Percentiles rank a stretch among this genome's conserved stretches.
phyloP scores from a whole-genome alignment of 2,113 vertebrate genomes.

The Baryphthengus martii region DNA sequence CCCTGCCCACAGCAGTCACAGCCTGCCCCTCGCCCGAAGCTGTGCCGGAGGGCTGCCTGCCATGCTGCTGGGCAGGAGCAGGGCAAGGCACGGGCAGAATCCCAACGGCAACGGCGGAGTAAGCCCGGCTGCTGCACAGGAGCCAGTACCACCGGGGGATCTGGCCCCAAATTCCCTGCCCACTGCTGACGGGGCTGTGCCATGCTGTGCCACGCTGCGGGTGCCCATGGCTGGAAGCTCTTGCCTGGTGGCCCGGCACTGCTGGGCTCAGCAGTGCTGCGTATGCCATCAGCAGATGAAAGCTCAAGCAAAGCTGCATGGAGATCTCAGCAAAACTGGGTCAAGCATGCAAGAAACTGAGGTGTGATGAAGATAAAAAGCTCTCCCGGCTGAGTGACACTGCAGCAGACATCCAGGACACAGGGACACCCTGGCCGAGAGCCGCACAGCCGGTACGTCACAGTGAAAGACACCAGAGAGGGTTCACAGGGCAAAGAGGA shows the following conservation, averaged over 20 bases:
- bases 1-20: no score
- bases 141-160: background rate
- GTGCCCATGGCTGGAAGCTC: background rate
- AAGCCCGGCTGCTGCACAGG: fast-evolving
- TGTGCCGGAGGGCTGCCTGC: background rate
- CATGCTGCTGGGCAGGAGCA: background rate
- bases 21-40: background rate
- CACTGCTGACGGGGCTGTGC: background rate
- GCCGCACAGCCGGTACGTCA: background rate
- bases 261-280: background rate
- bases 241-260: background rate
- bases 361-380: background rate
- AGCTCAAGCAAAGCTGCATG: background rate
- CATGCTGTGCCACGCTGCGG: fast-evolving
- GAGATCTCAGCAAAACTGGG: background rate
- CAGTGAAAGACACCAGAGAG: fast-evolving
- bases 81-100: background rate
- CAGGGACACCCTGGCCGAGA: fast-evolving
- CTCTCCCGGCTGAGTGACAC: background rate
- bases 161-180: fast-evolving
- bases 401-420: fast-evolving
- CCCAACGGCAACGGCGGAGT: fast-evolving
- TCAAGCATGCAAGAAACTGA: background rate
- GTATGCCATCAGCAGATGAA: background rate
- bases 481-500: background rate